phyloP scores from a whole-genome alignment of 1,140 invertebrate species.

The Capitella teleta region DNA sequence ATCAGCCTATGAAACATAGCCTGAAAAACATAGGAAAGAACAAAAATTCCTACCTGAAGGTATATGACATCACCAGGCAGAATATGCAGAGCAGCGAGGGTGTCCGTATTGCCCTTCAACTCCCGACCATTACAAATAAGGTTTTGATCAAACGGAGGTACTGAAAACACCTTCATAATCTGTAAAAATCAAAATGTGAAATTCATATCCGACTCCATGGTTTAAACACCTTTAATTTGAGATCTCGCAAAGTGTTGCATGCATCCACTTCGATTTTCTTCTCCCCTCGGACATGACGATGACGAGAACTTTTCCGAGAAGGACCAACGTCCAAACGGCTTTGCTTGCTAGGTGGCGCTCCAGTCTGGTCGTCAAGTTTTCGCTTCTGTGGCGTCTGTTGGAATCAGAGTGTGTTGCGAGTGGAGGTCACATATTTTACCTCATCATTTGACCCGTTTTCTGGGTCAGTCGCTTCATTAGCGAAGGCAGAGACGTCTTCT shows the following conservation, averaged over 20 bases:
- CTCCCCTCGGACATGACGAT: slow-evolving; percentile 36
- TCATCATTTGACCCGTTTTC: neutral
- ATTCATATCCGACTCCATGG: neutral
- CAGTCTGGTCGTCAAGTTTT: no score
- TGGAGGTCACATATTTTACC: neutral
- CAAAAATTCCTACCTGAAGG: slow-evolving; percentile 36
- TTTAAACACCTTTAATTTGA: slow-evolving; percentile 31
- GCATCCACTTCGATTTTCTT: slow-evolving; percentile 40
- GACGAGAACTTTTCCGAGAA: no score
- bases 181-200: slow-evolving; percentile 19
- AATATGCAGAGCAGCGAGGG: slow-evolving; percentile 39
- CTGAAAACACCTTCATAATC: slow-evolving; percentile 45
- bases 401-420: neutral
- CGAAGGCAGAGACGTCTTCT: neutral
- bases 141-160: slow-evolving; percentile 47
- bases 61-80: slow-evolving; percentile 41
- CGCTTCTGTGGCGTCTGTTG: no score
- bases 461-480: neutral
- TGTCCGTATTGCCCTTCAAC: slow-evolving; percentile 32
- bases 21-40: no score
- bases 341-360: no score
- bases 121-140: slow-evolving; percentile 36
- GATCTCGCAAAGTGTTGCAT: slow-evolving; percentile 32
- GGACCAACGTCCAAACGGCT: no score
- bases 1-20: slow-evolving; percentile 17